Conservation (phyloP, 2,113 vertebrate genomes). For the Hiodon alosoides region DNA sequence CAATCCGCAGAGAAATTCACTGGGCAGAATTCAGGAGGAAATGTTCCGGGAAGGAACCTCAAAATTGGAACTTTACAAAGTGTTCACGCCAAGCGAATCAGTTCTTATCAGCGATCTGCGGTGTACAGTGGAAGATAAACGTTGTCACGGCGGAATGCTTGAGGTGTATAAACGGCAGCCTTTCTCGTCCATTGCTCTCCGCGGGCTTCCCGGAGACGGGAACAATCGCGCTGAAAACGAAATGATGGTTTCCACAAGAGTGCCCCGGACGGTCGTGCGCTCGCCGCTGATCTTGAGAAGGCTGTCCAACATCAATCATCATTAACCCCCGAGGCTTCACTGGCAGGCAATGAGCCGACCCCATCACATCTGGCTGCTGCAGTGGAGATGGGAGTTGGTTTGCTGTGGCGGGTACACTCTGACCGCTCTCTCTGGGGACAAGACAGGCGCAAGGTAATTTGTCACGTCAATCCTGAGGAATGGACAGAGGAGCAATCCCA, state of each 20-base stretch:
- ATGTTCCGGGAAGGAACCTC: no score
- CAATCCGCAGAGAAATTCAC: no score
- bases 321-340: slow-evolving; percentile 64
- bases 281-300: slow-evolving; percentile 45
- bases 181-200: no score
- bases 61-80: no score
- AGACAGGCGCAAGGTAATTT: slow-evolving; percentile 67
- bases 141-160: no score
- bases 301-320: slow-evolving; percentile 66
- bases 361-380: slow-evolving; percentile 69
- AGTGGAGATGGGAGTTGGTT: slow-evolving; percentile 62
- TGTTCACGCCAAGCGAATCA: no score
- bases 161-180: no score
- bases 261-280: slow-evolving; percentile 39
- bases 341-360: slow-evolving; percentile 54
- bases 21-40: no score
- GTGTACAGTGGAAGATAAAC: no score
- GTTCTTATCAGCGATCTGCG: no score
- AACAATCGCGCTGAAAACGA: slow-evolving; percentile 15
- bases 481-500: slow-evolving; percentile 52
- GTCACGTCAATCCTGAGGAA: slow-evolving; percentile 60
- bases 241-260: slow-evolving; percentile 33
- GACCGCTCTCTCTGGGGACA: slow-evolving; percentile 57
- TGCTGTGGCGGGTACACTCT: slow-evolving; percentile 57
- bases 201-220: no score